phyloP scores from a whole-genome alignment of 64 coral and sea anemone species.

The Cladopsammia gracilis region DNA sequence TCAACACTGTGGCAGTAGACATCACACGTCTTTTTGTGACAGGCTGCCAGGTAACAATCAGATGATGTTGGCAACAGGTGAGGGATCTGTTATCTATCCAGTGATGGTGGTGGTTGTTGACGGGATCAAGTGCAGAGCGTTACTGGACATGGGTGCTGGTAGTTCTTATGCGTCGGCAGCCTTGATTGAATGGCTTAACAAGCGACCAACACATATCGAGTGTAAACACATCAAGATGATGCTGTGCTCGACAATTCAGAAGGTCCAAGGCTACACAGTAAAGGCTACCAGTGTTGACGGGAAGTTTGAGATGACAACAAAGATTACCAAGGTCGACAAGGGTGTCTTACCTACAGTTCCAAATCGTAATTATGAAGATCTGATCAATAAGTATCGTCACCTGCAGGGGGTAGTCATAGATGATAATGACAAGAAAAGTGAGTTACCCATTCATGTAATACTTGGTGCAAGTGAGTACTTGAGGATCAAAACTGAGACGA shows the following conservation, averaged over 20 bases:
- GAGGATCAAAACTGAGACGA: constrained; percentile 35
- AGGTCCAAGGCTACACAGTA: background rate
- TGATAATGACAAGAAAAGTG: constrained; percentile 39
- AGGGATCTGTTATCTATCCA: constrained; percentile 3
- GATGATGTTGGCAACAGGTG: background rate
- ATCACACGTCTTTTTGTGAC: constrained; percentile 34
- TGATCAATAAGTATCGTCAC: no score
- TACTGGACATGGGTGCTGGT: background rate
- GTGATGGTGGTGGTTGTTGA: background rate
- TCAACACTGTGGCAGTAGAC: background rate
- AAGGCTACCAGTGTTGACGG: background rate
- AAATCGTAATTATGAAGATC: no score
- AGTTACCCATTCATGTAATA: constrained; percentile 44
- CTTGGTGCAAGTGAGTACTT: constrained; percentile 40
- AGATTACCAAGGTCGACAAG: constrained; percentile 26
- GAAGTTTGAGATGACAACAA: constrained; percentile 51
- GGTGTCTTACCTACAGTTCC: no score
- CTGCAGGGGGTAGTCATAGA: no score
- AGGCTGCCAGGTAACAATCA: background rate
- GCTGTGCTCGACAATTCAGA: constrained; percentile 34
- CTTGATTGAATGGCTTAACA: background rate
- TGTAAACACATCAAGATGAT: constrained; percentile 22
- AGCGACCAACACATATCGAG: background rate
- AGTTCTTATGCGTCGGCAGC: background rate
- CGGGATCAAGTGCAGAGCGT: constrained; percentile 8